A percentile compares a stretch with the other conserved stretches of the same genome.
Evolutionary conservation across 1,140 invertebrate species (phyloP).

Genomic region (Heliconius eleuchia): DNA sequence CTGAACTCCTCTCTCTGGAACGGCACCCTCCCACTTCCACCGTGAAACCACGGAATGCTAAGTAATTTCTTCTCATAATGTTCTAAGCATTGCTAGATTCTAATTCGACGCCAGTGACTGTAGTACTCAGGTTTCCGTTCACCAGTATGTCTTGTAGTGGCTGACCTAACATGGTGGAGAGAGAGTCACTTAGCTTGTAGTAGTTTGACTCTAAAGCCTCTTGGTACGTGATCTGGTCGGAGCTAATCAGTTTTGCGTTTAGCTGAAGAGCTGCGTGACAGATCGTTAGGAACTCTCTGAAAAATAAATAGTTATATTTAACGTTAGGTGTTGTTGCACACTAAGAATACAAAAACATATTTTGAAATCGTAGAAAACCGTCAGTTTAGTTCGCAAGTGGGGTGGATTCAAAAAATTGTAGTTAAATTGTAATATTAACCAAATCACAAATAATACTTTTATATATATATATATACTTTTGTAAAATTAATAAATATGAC

Average conservation of each 20-base stretch:
- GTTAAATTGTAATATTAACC: too few species aligned
- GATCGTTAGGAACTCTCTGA: constrained; percentile 92
- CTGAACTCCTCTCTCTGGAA: too few species aligned
- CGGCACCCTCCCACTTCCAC: too few species aligned
- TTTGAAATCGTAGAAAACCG: not conserved
- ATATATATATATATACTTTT: too few species aligned
- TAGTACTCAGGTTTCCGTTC: constrained; percentile 74
- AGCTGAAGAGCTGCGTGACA: constrained; percentile 93
- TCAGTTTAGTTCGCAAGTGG: too few species aligned
- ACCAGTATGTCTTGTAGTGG: constrained; percentile 85
- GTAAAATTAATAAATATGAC: too few species aligned
- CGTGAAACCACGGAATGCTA: too few species aligned
- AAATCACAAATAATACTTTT: too few species aligned
- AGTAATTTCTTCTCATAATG: not conserved
- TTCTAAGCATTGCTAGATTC: constrained; percentile 78
- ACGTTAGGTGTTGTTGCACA: not conserved
- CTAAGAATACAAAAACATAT: not conserved
- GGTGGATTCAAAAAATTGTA: too few species aligned
- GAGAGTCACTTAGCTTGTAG: constrained; percentile 89
- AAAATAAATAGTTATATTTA: constrained; percentile 49
- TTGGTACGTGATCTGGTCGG: constrained; percentile 95
- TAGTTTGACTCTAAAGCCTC: constrained; percentile 92
- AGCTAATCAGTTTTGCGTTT: constrained; percentile 91
- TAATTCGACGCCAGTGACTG: constrained; percentile 74
- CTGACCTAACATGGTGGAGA: constrained; percentile 88